Percentiles rank a stretch among this genome's conserved stretches.
Conservation (phyloP, 2,797 vertebrate species). For the Anguilla megastoma region DNA sequence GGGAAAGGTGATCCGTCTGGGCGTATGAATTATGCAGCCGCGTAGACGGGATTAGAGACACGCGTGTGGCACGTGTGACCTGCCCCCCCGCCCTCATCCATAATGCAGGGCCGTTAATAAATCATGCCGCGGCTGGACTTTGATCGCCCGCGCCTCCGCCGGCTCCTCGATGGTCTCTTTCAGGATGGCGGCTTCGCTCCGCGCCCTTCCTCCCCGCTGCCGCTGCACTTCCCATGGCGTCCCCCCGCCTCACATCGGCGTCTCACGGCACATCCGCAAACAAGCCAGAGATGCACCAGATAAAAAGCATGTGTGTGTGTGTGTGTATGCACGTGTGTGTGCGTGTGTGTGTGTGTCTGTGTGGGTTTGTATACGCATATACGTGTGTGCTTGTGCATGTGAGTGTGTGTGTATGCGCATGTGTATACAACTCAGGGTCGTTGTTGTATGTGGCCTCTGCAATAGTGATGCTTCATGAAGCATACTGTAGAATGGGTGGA, state of each 20-base stretch:
- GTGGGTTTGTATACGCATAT: background rate
- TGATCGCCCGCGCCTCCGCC: constrained; percentile 56
- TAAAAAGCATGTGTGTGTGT: constrained; percentile 23
- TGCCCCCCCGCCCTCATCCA: constrained; percentile 56
- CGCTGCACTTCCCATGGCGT: background rate
- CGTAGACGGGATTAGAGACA: constrained; percentile 54
- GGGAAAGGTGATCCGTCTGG: constrained; percentile 59
- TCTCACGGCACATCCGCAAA: background rate
- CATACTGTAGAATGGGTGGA: background rate
- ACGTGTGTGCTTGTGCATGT: background rate
- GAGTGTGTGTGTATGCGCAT: background rate
- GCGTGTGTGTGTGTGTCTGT: constrained; percentile 12
- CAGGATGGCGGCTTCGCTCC: constrained; percentile 36
- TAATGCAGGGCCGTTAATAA: constrained; percentile 71
- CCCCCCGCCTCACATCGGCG: background rate
- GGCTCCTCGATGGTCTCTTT: constrained; percentile 32
- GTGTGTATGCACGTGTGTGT: constrained; percentile 8
- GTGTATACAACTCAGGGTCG: background rate
- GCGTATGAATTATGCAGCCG: constrained; percentile 67
- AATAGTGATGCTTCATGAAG: background rate
- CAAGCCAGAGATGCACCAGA: background rate
- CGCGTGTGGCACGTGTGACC: constrained; percentile 58
- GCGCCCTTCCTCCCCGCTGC: background rate
- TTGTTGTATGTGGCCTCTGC: background rate
- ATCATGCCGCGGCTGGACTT: constrained; percentile 68